Evolutionary conservation across 2,113 vertebrate species (phyloP).

Genomic region (Pedionomus torquatus): DNA sequence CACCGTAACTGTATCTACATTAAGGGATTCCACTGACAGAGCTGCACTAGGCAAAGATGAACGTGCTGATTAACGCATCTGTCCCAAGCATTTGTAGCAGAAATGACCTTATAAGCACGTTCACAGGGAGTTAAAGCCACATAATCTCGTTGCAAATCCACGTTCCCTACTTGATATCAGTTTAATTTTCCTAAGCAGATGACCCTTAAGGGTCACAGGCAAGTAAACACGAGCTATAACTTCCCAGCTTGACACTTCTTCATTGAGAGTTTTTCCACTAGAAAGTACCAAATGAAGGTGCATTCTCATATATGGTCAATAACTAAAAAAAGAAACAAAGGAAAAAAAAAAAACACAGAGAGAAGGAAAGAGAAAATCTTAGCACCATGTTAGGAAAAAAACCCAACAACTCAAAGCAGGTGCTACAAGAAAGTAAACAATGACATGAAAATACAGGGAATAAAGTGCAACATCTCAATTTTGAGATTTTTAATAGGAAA

Average conservation of each 20-base stretch:
- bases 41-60: not conserved
- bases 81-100: not conserved
- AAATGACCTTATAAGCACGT: not conserved
- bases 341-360: not conserved
- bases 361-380: not conserved
- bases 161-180: not conserved
- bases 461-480: not conserved
- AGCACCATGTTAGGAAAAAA: fast-evolving
- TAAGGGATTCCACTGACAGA: not conserved
- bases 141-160: constrained; percentile 29
- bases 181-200: constrained; percentile 27
- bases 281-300: not conserved
- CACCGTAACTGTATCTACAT: not conserved
- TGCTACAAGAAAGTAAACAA: not conserved
- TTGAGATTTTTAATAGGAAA: not conserved
- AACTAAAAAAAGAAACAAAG: not conserved
- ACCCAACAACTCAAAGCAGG: not conserved
- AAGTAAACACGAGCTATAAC: not conserved
- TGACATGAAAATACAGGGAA: not conserved
- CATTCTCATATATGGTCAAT: not conserved
- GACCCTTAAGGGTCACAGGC: not conserved
- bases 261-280: not conserved
- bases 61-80: constrained; percentile 13
- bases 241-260: not conserved
- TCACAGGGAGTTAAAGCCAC: constrained; percentile 13